A percentile compares a stretch with the other conserved stretches of the same genome.
Evolutionary conservation across 2,888 invertebrate genomes (phyloP).

Genomic region (Merodon equestris): DNA sequence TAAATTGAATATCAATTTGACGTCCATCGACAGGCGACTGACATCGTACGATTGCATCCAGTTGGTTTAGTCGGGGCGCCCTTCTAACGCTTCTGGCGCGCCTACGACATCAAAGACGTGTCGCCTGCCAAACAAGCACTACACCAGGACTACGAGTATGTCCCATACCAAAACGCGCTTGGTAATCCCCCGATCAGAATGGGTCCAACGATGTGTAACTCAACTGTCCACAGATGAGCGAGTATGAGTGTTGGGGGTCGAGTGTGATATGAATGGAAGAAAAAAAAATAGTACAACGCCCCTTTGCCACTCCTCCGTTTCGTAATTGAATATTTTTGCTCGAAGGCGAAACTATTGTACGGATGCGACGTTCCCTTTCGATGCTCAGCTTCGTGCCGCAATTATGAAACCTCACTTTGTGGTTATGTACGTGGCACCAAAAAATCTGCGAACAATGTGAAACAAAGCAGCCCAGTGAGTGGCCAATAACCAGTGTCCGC

Average conservation of each 20-base stretch:
- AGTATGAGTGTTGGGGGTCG: slow-evolving; percentile 27
- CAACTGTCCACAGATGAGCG: slow-evolving; percentile 2
- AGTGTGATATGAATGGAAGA: too few relatives aligned
- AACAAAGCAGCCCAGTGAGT: slow-evolving; percentile 45
- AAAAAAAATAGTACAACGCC: slow-evolving; percentile 2
- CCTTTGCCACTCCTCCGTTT: slow-evolving; percentile 8
- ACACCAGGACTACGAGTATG: slow-evolving; percentile 41
- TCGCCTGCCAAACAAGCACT: slow-evolving; percentile 30
- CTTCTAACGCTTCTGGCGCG: background rate
- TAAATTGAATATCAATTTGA: slow-evolving; percentile 68
- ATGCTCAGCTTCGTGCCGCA: slow-evolving; percentile 41
- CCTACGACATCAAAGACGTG: slow-evolving; percentile 15
- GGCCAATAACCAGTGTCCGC: too few relatives aligned
- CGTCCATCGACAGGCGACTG: slow-evolving; percentile 20
- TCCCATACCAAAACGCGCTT: slow-evolving; percentile 5
- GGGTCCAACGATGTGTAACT: slow-evolving; percentile 64
- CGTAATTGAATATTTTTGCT: slow-evolving; percentile 56
- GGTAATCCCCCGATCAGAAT: slow-evolving; percentile 63
- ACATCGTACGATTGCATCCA: slow-evolving; percentile 9
- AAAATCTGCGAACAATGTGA: slow-evolving; percentile 52
- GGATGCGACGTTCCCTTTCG: slow-evolving; percentile 14
- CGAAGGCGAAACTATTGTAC: background rate
- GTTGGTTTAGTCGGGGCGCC: slow-evolving; percentile 50
- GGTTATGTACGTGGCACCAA: slow-evolving; percentile 56
- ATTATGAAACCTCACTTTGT: slow-evolving; percentile 64